A percentile compares a stretch with the other conserved stretches of the same genome.
Evolutionary conservation across 2,797 vertebrate genomes (phyloP).

Genomic region (Sitta carolinensis): DNA sequence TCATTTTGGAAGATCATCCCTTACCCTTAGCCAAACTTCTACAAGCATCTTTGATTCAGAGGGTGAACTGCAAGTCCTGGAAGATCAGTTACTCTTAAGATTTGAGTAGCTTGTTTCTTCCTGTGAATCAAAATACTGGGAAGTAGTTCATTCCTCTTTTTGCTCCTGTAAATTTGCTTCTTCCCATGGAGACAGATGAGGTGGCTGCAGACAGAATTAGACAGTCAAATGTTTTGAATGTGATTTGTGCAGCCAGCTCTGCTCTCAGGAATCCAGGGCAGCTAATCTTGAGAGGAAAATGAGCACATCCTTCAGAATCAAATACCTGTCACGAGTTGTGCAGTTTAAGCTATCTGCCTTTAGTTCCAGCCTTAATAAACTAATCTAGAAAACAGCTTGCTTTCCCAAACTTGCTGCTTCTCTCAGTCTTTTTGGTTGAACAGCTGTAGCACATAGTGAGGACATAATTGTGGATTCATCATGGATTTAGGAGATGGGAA

Average conservation of each 20-base stretch:
- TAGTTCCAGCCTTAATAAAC: slow-evolving; percentile 4
- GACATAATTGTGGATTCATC: background rate
- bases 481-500: background rate
- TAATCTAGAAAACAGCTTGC: slow-evolving; percentile 24
- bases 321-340: background rate
- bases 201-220: slow-evolving; percentile 22
- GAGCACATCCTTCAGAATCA: background rate
- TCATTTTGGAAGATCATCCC: background rate
- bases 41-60: background rate
- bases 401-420: background rate
- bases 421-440: background rate
- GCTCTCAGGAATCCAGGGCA: slow-evolving; percentile 10
- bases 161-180: background rate
- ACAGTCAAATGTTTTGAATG: background rate
- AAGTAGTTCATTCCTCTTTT: background rate
- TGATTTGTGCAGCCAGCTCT: background rate
- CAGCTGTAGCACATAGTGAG: background rate
- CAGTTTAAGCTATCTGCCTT: background rate
- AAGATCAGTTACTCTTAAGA: background rate
- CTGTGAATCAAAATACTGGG: background rate
- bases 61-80: background rate
- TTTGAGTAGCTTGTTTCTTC: background rate
- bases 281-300: slow-evolving; percentile 42
- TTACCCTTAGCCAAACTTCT: background rate
- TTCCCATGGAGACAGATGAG: slow-evolving; percentile 15